phyloP scores from a whole-genome alignment of 2,797 vertebrate species.

The Molossus molossus region DNA sequence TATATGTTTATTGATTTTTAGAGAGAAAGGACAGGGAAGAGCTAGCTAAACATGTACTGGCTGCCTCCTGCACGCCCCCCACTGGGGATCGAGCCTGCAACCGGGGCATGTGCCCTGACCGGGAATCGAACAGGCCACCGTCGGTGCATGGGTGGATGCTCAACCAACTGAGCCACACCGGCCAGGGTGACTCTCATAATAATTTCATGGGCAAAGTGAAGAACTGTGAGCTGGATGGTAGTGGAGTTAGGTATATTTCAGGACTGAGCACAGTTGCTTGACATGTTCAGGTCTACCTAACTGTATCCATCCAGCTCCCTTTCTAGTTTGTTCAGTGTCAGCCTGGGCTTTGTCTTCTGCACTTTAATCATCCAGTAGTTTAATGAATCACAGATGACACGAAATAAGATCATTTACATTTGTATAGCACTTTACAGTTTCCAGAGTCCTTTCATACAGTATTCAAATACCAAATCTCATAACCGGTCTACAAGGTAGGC shows the following conservation, averaged over 20 bases:
- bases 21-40: too few species aligned
- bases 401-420: conserved; percentile 63
- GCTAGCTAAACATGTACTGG: too few species aligned
- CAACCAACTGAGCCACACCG: too few species aligned
- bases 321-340: conserved; percentile 58
- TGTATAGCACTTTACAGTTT: conserved; percentile 65
- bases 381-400: conserved; percentile 27
- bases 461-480: not conserved
- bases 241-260: conserved; percentile 31
- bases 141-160: too few species aligned
- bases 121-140: too few species aligned
- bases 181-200: not conserved
- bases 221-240: not conserved
- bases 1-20: too few species aligned
- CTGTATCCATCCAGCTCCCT: conserved; percentile 19
- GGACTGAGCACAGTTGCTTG: conserved; percentile 16
- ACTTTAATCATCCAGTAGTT: conserved; percentile 52
- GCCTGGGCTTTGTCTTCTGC: conserved; percentile 2
- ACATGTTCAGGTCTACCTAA: conserved; percentile 8
- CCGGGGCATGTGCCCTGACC: too few species aligned
- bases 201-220: conserved; percentile 22
- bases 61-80: too few species aligned
- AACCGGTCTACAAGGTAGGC: conserved; percentile 45
- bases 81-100: too few species aligned
- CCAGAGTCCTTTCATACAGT: conserved; percentile 26